Conservation (phyloP, 2,797 vertebrate genomes). For the Neopelma chrysocephalum region DNA sequence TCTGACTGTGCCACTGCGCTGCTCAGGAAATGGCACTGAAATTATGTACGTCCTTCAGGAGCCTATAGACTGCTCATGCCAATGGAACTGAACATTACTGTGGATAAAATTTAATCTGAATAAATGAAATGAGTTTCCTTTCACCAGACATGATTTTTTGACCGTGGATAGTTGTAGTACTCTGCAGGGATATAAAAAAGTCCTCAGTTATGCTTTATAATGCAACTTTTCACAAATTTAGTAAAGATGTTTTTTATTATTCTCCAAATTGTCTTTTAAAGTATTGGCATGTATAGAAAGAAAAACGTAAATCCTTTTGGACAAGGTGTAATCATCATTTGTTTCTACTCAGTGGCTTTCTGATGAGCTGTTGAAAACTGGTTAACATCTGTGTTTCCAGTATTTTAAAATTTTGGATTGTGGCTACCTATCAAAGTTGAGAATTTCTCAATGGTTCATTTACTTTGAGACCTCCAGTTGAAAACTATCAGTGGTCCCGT, state of each 20-base stretch:
- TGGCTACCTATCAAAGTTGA: background rate
- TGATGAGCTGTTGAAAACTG: background rate
- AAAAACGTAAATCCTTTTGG: background rate
- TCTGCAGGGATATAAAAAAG: background rate
- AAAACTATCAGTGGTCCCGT: background rate
- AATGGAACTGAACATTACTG: constrained; percentile 86
- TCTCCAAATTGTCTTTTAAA: background rate
- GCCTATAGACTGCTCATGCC: constrained; percentile 93
- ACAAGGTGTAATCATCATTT: background rate
- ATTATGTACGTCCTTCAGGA: constrained; percentile 91
- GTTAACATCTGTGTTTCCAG: background rate
- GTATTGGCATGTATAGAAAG: background rate
- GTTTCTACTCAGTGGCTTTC: constrained; percentile 7
- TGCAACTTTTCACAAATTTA: background rate
- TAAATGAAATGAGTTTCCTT: background rate
- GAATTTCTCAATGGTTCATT: background rate
- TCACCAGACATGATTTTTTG: background rate
- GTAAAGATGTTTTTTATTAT: background rate
- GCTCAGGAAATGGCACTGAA: constrained; percentile 90
- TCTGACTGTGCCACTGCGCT: constrained; percentile 88
- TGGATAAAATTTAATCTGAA: background rate
- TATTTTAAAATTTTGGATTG: background rate
- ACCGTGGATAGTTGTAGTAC: background rate
- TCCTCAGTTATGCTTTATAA: background rate
- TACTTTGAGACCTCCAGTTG: background rate